Evolutionary conservation across 2,888 invertebrate genomes (phyloP), one percentile per base, ranked within the genome.

Genomic region (Pterobdella sp.): DNA sequence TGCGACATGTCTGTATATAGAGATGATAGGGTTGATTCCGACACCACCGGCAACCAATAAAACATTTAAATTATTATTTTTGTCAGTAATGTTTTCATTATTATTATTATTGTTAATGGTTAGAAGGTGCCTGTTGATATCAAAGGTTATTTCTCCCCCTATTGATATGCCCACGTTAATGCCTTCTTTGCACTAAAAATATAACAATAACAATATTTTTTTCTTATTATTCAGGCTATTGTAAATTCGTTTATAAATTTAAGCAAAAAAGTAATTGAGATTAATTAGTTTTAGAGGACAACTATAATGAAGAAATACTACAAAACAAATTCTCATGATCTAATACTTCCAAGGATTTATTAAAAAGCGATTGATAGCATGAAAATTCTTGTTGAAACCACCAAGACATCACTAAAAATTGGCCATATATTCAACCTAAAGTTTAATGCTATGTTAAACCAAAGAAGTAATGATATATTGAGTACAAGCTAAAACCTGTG

Each of bases 21-120:
- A 84, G 60, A 79, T 78, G 7, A 85, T 76, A 31, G 86, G 86
- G 76, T 85, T 86, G 34, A 85, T 83, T 4, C 86, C 86, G 22
- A 86, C 84, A 0, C 85, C 86, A 4, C 86, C 86, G 14, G 85
- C 86, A 35, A 71, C n/a, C 63, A 71, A 34, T 32, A 71, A 31
- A n/a, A 71, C 1, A n/a, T 71, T 34, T 4, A 34, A 10, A 22
- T 31, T 34, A 29, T 32, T 69, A n/a, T 69, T 42, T 22, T 18
- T 31, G 34, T 69, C 1, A 37, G 49, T 49, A 32, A 32, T 26
- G 42, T 7, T 42, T 14, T 42, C 18, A 42, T 42, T 42, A 18
- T 14, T 42, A 42, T 42, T 42, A 42, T 14, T 42, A 18, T 42
- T 42, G 42, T 42, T 37, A 18, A n/a, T 7, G 35, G 37, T 37